These are phyloP conservation scores for Florisuga fusca DNA, from an alignment of 2,797 vertebrate genomes.

Conservation along the genomic window DNA sequence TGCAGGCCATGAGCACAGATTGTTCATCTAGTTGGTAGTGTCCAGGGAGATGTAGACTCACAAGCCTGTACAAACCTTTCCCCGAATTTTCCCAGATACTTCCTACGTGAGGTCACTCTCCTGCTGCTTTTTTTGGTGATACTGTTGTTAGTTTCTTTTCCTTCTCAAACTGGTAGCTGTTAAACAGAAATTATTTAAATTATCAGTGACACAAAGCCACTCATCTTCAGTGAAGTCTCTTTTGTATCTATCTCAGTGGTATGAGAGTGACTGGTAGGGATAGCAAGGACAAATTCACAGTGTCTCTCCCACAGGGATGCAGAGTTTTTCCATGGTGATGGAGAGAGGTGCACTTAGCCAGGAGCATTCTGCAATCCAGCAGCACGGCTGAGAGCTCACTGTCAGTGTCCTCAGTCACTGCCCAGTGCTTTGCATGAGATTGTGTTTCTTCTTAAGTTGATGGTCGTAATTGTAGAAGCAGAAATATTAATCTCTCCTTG, in stretches of 20 bases:
- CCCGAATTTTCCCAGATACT: background rate
- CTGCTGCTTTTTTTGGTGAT: background rate
- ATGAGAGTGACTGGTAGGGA: rapidly evolving
- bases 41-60: background rate
- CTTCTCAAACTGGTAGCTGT: background rate
- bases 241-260: background rate
- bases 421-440: background rate
- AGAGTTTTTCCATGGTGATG: background rate
- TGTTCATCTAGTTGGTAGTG: background rate
- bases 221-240: background rate
- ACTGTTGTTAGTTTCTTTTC: background rate
- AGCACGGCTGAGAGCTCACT: background rate
- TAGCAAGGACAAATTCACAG: background rate
- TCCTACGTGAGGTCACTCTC: background rate
- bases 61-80: background rate
- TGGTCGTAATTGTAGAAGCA: background rate
- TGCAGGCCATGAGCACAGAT: background rate
- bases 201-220: background rate
- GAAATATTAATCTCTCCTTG: background rate
- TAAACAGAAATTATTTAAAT: background rate
- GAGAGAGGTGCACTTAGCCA: background rate
- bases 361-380: background rate
- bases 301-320: background rate
- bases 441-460: background rate
- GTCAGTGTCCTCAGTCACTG: background rate